Percentiles rank a stretch among this genome's conserved stretches.
These are phyloP conservation scores for Tadarida brasiliensis DNA, from an alignment of 2,797 vertebrate species.

Conservation along the genomic window DNA sequence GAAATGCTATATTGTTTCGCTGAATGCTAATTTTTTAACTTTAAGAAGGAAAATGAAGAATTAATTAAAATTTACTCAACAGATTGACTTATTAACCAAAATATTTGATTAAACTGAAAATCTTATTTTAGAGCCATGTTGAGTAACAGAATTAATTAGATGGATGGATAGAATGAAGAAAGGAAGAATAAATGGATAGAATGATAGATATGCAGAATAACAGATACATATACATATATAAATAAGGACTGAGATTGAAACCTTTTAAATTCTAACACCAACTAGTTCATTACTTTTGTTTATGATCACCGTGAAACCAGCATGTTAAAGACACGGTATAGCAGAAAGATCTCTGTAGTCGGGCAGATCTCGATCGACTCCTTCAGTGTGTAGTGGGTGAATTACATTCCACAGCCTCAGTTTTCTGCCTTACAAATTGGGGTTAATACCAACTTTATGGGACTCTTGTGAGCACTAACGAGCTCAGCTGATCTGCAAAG, in stretches of 20 bases:
- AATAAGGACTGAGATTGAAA: neutral
- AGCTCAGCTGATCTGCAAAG: neutral
- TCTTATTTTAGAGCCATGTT: slow-evolving; percentile 7
- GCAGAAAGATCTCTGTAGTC: neutral
- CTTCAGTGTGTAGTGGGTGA: neutral
- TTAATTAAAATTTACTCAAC: slow-evolving; percentile 52
- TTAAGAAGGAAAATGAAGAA: slow-evolving; percentile 51
- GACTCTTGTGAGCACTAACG: neutral
- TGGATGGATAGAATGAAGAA: neutral
- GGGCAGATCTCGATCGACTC: neutral
- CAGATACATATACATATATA: neutral
- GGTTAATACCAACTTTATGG: neutral
- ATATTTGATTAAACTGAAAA: slow-evolving; percentile 48
- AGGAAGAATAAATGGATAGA: neutral
- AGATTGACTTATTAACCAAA: slow-evolving; percentile 37
- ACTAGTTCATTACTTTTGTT: neutral
- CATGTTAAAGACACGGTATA: neutral
- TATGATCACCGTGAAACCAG: neutral
- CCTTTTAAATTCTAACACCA: slow-evolving; percentile 19
- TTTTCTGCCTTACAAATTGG: slow-evolving; percentile 22
- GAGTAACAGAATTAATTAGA: neutral
- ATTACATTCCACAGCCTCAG: neutral
- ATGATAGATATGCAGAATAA: neutral
- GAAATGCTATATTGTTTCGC: slow-evolving; percentile 3
- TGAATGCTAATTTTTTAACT: slow-evolving; percentile 59